phyloP scores from a whole-genome alignment of 2,113 vertebrate genomes.

The Lophotis ruficrista region DNA sequence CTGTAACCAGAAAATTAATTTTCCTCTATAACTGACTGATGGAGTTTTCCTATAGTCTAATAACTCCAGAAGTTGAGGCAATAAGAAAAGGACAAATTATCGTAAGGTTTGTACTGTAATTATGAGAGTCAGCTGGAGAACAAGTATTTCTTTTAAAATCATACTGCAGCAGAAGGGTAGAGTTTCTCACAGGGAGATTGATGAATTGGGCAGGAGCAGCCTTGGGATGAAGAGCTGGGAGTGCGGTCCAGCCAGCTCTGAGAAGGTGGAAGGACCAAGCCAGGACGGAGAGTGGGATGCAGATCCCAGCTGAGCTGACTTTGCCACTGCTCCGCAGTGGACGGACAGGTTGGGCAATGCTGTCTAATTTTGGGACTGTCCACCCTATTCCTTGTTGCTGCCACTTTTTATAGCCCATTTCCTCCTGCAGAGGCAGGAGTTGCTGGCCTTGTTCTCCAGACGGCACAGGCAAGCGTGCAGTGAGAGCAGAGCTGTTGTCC shows the following conservation, averaged over 20 bases:
- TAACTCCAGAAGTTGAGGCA: neutral
- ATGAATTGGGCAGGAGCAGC: neutral
- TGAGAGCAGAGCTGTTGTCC: neutral
- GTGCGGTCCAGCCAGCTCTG: neutral
- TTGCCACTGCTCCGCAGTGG: neutral
- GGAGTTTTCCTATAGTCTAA: neutral
- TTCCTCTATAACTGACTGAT: neutral
- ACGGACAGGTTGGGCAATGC: neutral
- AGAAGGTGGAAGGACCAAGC: neutral
- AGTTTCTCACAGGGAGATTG: neutral
- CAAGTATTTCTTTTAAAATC: neutral
- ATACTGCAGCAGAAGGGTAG: neutral
- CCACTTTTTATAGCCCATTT: neutral
- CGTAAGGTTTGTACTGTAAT: neutral
- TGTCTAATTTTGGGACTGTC: neutral
- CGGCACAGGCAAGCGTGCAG: neutral
- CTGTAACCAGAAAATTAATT: slow-evolving; percentile 34
- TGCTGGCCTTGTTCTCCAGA: neutral
- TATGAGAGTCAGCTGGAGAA: neutral
- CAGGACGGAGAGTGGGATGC: neutral
- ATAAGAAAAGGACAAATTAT: neutral
- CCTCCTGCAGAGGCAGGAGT: neutral
- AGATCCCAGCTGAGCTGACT: neutral
- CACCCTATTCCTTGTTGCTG: neutral
- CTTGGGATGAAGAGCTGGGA: neutral